Evolutionary conservation across 2,113 vertebrate genomes (phyloP), one percentile per base, ranked within the genome.

Genomic region (Oncorhynchus mykiss): DNA sequence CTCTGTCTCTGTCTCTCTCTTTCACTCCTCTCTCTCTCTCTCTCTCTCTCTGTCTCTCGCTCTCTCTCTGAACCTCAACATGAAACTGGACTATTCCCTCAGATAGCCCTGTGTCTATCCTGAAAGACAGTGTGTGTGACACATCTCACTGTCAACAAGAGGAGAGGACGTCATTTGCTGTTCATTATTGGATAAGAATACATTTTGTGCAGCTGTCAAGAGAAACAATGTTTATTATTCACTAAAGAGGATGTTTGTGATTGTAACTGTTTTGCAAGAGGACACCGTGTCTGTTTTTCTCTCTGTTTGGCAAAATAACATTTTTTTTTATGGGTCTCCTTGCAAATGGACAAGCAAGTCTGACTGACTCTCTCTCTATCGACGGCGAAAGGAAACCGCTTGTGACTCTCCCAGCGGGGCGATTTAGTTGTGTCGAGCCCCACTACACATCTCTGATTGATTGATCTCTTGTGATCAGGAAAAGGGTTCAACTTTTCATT

Each of bases 401-500:
- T 29, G 57, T 25, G 60, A 18, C 72, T 59, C 12, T 34, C 54
- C 18, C 5, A 31, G n/a, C 2, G 2, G 5, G 25, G 22, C 29
- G 22, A 51, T 64, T 78, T n/a, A n/a, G 54, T 64, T 78, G 79
- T 1, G 24, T 5, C 14, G 22, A 24, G 13, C 13, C 82, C 80
- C 27, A 77, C 77, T 64, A 82, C 78, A 73, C 64, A 51, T 68
- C 59, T 62, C 31, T 34, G 31, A 34, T 34, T 6, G 31, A 34
- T 34, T 34, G 65, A 49, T 69, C 65, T 59, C 68, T n/a, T 51
- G 87, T 91, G 91, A 29, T 29, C 27, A 29, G 91, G 91, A 95
- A 95, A 93, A 93, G 90, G 95, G 92, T 83, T 49, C 82, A 84
- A 93, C 24, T n/a, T 94, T 94, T 2, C 89, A 95, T 96, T 96